Evolutionary conservation across 2,888 invertebrate species (phyloP), one percentile per base, ranked within the genome.

Genomic region (Acleris literana): DNA sequence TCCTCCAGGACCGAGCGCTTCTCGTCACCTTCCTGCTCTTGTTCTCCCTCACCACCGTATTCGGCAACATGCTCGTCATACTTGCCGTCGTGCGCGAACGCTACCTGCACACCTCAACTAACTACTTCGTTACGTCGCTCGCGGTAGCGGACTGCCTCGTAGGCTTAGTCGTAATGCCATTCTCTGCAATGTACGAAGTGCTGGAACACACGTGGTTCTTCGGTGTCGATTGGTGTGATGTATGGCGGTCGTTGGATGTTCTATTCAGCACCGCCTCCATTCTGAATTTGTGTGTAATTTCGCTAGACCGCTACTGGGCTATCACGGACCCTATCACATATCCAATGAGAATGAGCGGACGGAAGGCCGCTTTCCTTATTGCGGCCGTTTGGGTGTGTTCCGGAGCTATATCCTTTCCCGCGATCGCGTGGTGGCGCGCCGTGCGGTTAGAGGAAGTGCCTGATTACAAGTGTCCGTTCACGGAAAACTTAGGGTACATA

Each of bases 291-390:
- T 99, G 99, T 88, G 98, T 99, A 39, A 99, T 99, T 78, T 98
- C 98, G 0, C 86, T 99, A 77, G 99, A 99, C 85, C 95, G 99
- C 18, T 99, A 99, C 88, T 99, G 99, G 99, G 99, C 99, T 54
- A 99, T 99, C 70, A 99, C 98, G 16, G 99, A 99, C 89, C 99
- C 99, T 0, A 98, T 99, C 74, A 97, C 97, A 56, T 99, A 99
- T 89, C 98, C 99, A 1, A 97, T 97, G 92, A 94, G 96, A 71
- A 99, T 99, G 97, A 98, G 97, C 29, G 95, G 97, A 51, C 95
- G 95, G 68, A 94, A 97, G 66, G 98, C 99, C 0, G 96, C 96
- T 4, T 94, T 97, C 29, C 94, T 99, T 9, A 99, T 99, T 70
- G 97, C 97, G 0, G 96, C 96, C 7, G 99, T 99, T 6, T 99